phyloP scores from a whole-genome alignment of 2,113 vertebrate species.

The Notarius lentiginosus region DNA sequence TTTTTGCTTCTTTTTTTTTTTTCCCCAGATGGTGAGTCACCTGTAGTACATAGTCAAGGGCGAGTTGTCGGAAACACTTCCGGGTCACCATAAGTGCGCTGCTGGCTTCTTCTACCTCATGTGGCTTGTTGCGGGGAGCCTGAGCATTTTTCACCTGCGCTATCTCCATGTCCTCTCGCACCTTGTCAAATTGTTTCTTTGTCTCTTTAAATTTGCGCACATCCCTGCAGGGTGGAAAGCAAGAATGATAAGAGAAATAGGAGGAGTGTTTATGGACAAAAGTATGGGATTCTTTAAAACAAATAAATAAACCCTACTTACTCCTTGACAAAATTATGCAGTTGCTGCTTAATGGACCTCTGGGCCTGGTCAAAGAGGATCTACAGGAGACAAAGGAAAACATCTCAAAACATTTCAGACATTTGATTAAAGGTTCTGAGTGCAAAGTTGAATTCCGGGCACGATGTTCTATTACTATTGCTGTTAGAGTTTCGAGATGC shows the following conservation, averaged over 20 bases:
- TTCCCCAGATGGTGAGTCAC: slow-evolving; percentile 71
- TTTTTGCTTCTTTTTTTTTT: too few species aligned
- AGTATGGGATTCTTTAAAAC: background rate
- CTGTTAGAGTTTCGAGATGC: too few species aligned
- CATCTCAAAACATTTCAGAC: background rate
- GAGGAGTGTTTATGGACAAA: background rate
- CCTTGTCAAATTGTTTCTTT: slow-evolving; percentile 97
- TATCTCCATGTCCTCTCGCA: slow-evolving; percentile 93
- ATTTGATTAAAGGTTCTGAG: too few species aligned
- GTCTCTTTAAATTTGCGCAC: slow-evolving; percentile 96
- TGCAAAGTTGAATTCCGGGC: too few species aligned
- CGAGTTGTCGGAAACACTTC: slow-evolving; percentile 93
- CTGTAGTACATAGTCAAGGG: slow-evolving; percentile 95
- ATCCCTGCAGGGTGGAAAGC: slow-evolving; percentile 73
- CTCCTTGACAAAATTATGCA: slow-evolving; percentile 98
- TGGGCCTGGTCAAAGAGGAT: slow-evolving; percentile 98
- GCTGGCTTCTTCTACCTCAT: slow-evolving; percentile 92
- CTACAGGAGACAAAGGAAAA: slow-evolving; percentile 67
- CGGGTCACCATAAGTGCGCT: slow-evolving; percentile 85
- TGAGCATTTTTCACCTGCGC: slow-evolving; percentile 94
- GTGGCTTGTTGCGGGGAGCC: slow-evolving; percentile 89
- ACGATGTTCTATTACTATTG: too few species aligned
- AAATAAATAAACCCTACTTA: slow-evolving; percentile 72
- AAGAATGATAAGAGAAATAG: background rate
- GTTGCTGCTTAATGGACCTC: slow-evolving; percentile 95